Conservation (phyloP, 2,797 vertebrate species). For the Podarcis lilfordi region DNA sequence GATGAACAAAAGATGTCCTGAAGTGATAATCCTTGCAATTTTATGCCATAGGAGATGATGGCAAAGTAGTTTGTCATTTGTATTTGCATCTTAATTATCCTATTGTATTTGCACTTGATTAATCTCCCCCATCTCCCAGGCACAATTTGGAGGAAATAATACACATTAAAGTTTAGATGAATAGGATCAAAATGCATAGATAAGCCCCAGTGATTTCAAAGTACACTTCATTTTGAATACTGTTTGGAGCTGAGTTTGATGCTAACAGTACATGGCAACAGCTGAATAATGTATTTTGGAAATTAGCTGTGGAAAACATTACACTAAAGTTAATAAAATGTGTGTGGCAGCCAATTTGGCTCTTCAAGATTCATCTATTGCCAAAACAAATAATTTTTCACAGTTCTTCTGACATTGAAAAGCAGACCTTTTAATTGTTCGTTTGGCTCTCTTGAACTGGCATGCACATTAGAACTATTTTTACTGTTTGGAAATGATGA, state of each 20-base stretch:
- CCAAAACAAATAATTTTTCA: constrained; percentile 3
- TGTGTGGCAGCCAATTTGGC: background rate
- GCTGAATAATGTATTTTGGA: constrained; percentile 1
- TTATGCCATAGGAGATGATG: background rate
- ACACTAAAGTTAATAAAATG: constrained; percentile 36
- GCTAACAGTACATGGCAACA: background rate
- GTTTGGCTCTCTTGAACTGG: constrained; percentile 3
- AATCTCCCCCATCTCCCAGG: background rate
- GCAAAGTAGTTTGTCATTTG: background rate
- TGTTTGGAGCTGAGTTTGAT: background rate
- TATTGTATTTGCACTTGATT: background rate
- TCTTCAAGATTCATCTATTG: constrained; percentile 8
- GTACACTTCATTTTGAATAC: background rate
- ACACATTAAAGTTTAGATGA: background rate
- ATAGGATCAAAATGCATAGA: background rate
- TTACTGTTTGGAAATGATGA: background rate
- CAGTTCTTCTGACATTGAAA: constrained; percentile 14
- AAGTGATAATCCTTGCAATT: background rate
- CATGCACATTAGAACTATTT: background rate
- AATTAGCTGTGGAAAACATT: constrained; percentile 16
- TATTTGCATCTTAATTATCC: background rate
- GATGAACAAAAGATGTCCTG: background rate
- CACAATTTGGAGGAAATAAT: background rate
- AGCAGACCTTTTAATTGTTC: constrained; percentile 24
- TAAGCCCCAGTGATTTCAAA: background rate